A percentile compares a stretch with the other conserved stretches of the same genome.
Conservation (phyloP, 2,888 invertebrate genomes). For the Beris morrisii region DNA sequence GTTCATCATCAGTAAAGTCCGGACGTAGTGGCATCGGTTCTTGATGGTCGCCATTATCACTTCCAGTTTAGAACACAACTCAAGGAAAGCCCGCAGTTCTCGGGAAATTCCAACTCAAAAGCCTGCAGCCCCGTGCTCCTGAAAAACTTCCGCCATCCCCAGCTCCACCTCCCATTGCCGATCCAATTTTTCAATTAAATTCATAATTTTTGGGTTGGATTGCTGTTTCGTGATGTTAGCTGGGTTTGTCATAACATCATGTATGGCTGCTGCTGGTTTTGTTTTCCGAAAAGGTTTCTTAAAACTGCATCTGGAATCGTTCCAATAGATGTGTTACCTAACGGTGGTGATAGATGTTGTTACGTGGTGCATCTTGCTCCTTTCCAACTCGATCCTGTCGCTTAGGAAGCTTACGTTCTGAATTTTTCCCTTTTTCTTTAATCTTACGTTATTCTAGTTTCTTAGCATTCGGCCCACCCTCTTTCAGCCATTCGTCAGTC, state of each 20-base stretch:
- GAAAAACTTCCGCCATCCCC: slow-evolving; percentile 42
- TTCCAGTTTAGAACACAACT: slow-evolving; percentile 42
- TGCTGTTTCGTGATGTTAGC: slow-evolving; percentile 84
- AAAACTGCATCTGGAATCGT: slow-evolving; percentile 43
- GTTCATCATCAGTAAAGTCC: slow-evolving; percentile 65
- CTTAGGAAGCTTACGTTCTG: slow-evolving; percentile 70
- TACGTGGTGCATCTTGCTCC: slow-evolving; percentile 64
- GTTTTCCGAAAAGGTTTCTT: slow-evolving; percentile 43
- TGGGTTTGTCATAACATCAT: slow-evolving; percentile 83
- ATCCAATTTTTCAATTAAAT: slow-evolving; percentile 67
- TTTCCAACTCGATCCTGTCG: slow-evolving; percentile 61
- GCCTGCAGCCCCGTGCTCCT: slow-evolving; percentile 48
- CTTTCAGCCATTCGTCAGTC: slow-evolving; percentile 87
- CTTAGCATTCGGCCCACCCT: slow-evolving; percentile 88
- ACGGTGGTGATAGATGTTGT: slow-evolving; percentile 40
- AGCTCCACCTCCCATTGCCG: slow-evolving; percentile 51
- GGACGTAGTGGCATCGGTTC: slow-evolving; percentile 55
- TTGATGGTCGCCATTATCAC: slow-evolving; percentile 44
- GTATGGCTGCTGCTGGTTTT: slow-evolving; percentile 64
- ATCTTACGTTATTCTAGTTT: slow-evolving; percentile 87
- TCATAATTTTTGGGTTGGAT: slow-evolving; percentile 82
- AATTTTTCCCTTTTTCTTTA: slow-evolving; percentile 74
- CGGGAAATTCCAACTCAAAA: slow-evolving; percentile 44
- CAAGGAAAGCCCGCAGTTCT: slow-evolving; percentile 52
- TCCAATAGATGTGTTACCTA: slow-evolving; percentile 35